Base-by-base conservation (phyloP, 2,113 vertebrate genomes). In the Megaceryle maxima region DNA sequence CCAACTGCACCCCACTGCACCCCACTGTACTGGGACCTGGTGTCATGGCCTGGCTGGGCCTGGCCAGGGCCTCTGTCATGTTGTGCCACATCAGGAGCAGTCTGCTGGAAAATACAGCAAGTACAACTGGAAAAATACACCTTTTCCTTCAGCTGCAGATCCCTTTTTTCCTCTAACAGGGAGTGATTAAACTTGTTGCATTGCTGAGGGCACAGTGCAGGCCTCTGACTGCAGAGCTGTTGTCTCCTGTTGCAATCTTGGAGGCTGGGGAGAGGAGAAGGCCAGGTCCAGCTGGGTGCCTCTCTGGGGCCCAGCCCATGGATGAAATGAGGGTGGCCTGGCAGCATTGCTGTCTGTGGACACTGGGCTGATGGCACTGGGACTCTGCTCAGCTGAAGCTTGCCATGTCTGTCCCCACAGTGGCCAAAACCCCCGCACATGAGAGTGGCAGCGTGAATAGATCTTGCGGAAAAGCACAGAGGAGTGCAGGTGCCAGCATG, bases 91-190 rank as follows among this genome's bases (percentile, higher is more conserved):
- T 10, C 1, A 2, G 10, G 21, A 48, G 9, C 1, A 0, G 8
- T 74, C 39, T 17, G 26, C 7, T 0, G 0, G 46, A 53, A 68
- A n/a, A 73, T 7, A 24, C 13, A 48, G 39, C 3, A 24, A 21
- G 4, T 17, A 15, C 0, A 0, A 55, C 2, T 5, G 56, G 37
- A 63, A 77, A 67, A 75, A 48, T 1, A 9, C 0, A 0, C 3
- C 35, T 81, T 44, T 82, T 18, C 13, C 22, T 75, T 63, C 26
- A 18, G 10, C 20, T 50, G 63, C 35, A 33, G 10, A 62, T 22
- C 12, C 12, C 50, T 24, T 50, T 8, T 75, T 56, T 8, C 5
- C 37, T 57, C 22, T 0, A 0, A 9, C 12, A 25, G 29, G 6
- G 57, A 16, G 16, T 19, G 13, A 63, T 29, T 43, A 46, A 56